A percentile compares a stretch with the other conserved stretches of the same genome.
phyloP scores from a whole-genome alignment of 2,797 vertebrate species.

The Halcyon smyrnensis region DNA sequence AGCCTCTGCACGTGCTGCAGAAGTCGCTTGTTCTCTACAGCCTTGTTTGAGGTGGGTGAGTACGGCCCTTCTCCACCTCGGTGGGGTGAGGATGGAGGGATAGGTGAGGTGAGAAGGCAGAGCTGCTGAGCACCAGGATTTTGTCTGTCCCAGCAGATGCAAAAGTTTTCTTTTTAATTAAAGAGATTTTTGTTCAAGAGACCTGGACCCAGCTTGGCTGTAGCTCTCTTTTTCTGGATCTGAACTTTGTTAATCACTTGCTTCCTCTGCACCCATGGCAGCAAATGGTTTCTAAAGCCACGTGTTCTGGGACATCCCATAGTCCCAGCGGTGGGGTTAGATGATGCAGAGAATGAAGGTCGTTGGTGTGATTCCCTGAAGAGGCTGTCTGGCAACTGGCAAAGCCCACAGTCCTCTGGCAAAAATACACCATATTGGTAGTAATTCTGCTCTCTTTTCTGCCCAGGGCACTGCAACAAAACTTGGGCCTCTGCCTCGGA shows the following conservation, averaged over 20 bases:
- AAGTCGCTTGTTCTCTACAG: neutral
- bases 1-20: neutral
- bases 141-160: neutral
- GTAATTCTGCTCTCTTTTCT: neutral
- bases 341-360: neutral
- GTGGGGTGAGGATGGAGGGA: neutral
- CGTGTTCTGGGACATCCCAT: neutral
- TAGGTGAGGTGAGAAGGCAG: neutral
- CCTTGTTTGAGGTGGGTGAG: neutral
- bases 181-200: neutral
- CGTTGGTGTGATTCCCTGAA: neutral
- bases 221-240: neutral
- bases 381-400: neutral
- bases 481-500: conserved; percentile 93
- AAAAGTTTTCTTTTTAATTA: neutral
- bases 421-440: neutral
- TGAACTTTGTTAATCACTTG: neutral
- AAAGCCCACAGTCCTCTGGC: neutral
- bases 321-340: neutral
- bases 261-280: neutral
- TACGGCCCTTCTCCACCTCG: neutral
- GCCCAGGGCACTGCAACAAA: conserved; percentile 87
- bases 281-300: neutral
- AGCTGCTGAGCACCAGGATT: neutral
- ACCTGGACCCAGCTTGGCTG: neutral